Evolutionary conservation across 2,888 invertebrate species (phyloP).

Genomic region (Cistogaster globosa): DNA sequence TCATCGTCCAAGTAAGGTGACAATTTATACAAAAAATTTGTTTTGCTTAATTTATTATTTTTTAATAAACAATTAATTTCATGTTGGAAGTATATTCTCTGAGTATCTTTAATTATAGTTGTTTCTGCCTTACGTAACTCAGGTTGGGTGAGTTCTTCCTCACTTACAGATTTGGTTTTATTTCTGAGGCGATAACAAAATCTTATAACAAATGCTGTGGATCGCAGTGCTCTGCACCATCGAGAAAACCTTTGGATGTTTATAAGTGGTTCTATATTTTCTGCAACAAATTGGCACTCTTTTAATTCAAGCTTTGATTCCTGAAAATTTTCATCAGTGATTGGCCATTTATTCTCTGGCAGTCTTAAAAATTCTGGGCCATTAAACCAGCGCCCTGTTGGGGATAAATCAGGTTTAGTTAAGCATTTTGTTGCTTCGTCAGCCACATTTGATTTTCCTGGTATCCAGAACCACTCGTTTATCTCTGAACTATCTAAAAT

Average conservation of each 20-base stretch:
- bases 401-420: conserved; percentile 12
- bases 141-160: neutral
- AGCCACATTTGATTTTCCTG: conserved; percentile 48
- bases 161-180: neutral
- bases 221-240: conserved; percentile 41
- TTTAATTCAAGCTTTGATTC: conserved; percentile 41
- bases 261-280: conserved; percentile 32
- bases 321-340: neutral
- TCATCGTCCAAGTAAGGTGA: conserved; percentile 32
- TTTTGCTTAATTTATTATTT: conserved; percentile 22
- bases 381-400: conserved; percentile 23
- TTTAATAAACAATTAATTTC: conserved; percentile 34
- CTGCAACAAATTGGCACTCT: neutral
- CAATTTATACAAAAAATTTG: conserved; percentile 47
- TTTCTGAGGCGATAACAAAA: conserved; percentile 14
- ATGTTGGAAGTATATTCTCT: conserved; percentile 4
- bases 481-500: conserved; percentile 51
- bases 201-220: conserved; percentile 35
- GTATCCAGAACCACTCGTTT: conserved; percentile 13
- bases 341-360: conserved; percentile 22
- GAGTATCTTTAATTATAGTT: conserved; percentile 29
- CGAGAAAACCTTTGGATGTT: conserved; percentile 49
- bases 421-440: conserved; percentile 32
- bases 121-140: conserved; percentile 46
- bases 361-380: conserved; percentile 42